Evolutionary conservation across 2,113 vertebrate genomes (phyloP).

Genomic region (Silurus meridionalis): DNA sequence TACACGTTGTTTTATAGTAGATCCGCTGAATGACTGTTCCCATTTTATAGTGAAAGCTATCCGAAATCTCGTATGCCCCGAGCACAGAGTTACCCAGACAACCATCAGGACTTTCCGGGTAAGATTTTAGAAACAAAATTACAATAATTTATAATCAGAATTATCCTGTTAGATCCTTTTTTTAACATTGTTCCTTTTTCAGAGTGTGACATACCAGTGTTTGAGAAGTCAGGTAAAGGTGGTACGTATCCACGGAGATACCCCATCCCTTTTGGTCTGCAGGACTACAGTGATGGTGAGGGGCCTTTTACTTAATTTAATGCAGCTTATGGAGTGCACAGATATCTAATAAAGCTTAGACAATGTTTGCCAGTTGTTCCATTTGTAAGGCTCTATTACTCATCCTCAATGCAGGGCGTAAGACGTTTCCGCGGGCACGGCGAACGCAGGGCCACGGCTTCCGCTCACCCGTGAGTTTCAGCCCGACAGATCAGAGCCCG

Average conservation of each 20-base stretch:
- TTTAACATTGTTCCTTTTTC: background rate
- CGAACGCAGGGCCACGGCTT: conserved; percentile 91
- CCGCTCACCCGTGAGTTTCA: conserved; percentile 92
- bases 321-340: background rate
- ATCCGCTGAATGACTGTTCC: background rate
- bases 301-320: background rate
- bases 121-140: conserved; percentile 20
- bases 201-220: conserved; percentile 95
- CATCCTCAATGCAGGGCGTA: conserved; percentile 79
- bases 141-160: background rate
- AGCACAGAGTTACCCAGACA: conserved; percentile 98
- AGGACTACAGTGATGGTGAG: conserved; percentile 94
- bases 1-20: background rate
- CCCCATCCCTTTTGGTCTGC: conserved; percentile 87
- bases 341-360: background rate
- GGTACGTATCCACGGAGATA: conserved; percentile 95
- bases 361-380: background rate
- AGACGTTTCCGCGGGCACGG: conserved; percentile 94
- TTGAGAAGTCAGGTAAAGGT: conserved; percentile 96
- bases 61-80: conserved; percentile 95
- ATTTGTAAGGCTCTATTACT: background rate
- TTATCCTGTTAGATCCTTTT: background rate
- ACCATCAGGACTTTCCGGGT: conserved; percentile 98
- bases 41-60: conserved; percentile 82
- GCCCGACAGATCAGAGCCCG: conserved; percentile 90